Conservation (phyloP, 2,888 invertebrate genomes). For the Ethmia dodecea region DNA sequence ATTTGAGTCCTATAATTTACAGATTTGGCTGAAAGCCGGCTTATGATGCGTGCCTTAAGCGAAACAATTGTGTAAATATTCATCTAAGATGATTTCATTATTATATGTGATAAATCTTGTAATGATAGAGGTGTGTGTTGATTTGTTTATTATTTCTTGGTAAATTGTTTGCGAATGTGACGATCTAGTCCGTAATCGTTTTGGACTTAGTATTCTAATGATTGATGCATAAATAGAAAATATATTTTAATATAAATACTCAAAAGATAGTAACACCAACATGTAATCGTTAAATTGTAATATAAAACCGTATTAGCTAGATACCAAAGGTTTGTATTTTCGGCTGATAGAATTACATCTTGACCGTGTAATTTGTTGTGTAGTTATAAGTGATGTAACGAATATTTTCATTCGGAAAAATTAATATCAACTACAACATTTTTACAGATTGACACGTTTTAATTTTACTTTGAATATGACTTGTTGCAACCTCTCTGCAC, state of each 20-base stretch:
- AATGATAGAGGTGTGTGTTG: constrained; percentile 46
- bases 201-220: no score
- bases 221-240: no score
- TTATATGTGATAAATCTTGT: no score
- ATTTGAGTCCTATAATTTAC: constrained; percentile 32
- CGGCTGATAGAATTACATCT: constrained; percentile 51
- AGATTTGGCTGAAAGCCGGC: constrained; percentile 55
- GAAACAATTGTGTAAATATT: constrained; percentile 54
- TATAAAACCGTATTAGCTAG: constrained; percentile 56
- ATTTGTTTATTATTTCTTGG: constrained; percentile 36
- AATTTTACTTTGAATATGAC: no score
- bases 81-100: constrained; percentile 60
- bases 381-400: constrained; percentile 36
- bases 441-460: no score
- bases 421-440: no score
- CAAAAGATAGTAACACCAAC: constrained; percentile 40
- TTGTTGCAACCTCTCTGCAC: no score
- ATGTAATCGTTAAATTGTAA: constrained; percentile 29
- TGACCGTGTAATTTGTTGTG: constrained; percentile 40
- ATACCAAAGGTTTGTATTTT: constrained; percentile 74
- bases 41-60: constrained; percentile 67
- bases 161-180: no score
- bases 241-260: constrained; percentile 34
- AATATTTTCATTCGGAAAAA: background rate
- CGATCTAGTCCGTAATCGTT: no score